These are phyloP conservation scores for Caenorhabditis macrosperma DNA, from an alignment of 2,888 invertebrate genomes.

Conservation along the genomic window DNA sequence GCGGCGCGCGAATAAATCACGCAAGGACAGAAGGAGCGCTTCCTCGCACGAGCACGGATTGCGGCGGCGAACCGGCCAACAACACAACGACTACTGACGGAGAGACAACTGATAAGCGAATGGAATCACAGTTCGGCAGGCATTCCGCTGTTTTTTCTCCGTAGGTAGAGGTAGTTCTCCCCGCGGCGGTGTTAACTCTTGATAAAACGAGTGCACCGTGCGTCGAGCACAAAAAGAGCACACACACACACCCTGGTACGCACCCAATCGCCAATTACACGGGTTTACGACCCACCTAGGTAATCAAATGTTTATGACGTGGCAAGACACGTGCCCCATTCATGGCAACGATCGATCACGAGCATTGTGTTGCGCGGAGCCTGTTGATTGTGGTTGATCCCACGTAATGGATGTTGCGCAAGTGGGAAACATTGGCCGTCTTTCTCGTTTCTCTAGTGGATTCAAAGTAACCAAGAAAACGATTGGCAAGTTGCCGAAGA, in stretches of 20 bases:
- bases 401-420: too few relatives aligned
- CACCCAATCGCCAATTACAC: neutral
- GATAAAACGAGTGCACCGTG: constrained; percentile 1
- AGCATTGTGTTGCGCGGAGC: neutral
- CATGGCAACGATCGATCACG: neutral
- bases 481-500: constrained; percentile 1
- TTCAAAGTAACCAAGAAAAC: neutral
- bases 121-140: neutral
- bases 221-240: neutral
- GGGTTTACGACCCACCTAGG: neutral
- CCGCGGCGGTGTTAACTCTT: neutral
- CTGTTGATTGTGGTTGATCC: neutral
- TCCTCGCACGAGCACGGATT: constrained; percentile 16
- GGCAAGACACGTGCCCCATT: neutral
- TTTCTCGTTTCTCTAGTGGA: neutral
- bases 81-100: constrained; percentile 3
- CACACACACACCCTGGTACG: neutral
- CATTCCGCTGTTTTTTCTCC: neutral
- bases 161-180: neutral
- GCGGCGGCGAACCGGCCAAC: constrained; percentile 4
- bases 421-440: too few relatives aligned
- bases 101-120: constrained; percentile 1
- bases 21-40: neutral
- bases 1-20: constrained; percentile 24
- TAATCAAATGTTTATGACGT: constrained; percentile 7